A percentile compares a stretch with the other conserved stretches of the same genome.
These are phyloP conservation scores for Nasonia giraulti DNA, from an alignment of 1,140 invertebrate species.

Conservation along the genomic window DNA sequence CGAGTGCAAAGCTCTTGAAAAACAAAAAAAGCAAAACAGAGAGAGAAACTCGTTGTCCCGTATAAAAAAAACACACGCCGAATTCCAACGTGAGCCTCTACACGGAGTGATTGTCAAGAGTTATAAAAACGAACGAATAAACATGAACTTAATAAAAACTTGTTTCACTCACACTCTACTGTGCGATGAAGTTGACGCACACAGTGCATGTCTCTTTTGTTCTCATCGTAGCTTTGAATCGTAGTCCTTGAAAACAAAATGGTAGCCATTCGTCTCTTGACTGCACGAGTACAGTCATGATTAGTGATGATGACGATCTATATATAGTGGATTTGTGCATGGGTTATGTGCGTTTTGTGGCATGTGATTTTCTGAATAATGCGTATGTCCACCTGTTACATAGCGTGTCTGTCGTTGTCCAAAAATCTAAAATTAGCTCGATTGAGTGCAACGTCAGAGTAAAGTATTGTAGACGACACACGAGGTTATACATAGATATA, in stretches of 20 bases:
- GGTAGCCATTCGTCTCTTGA: neutral
- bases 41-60: neutral
- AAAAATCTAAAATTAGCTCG: neutral
- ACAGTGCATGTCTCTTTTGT: neutral
- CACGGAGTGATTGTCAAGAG: neutral
- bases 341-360: neutral
- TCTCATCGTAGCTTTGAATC: neutral
- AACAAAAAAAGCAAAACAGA: neutral
- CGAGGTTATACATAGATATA: neutral
- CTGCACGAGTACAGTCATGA: neutral
- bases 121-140: neutral
- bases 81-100: neutral
- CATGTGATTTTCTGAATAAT: neutral
- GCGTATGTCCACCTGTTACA: neutral
- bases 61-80: neutral
- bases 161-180: neutral
- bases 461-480: slow-evolving; percentile 12
- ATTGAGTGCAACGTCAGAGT: slow-evolving; percentile 24
- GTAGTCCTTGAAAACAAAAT: neutral
- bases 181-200: neutral
- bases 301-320: neutral
- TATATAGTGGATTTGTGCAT: neutral
- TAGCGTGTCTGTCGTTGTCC: neutral
- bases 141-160: neutral
- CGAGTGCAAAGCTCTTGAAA: neutral